Base-by-base conservation (phyloP, 2,888 invertebrate species). In the Timandra comae region DNA sequence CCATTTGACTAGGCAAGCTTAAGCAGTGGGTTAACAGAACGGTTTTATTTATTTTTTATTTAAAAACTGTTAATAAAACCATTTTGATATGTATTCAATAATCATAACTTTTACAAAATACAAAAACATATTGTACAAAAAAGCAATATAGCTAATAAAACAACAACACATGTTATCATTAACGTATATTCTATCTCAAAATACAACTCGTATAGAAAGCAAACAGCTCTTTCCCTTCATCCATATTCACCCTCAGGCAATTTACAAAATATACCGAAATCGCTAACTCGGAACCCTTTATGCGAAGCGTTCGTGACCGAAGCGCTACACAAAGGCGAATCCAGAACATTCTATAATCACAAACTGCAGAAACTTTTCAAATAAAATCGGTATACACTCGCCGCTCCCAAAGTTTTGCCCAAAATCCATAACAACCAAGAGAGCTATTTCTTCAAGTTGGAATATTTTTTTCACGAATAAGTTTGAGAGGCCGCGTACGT, bases 341-440 rank as follows among this genome's bases (percentile, higher is more conserved):
- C 49, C 46, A 29, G 21, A 54, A 62, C 46, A 59, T 60, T 56
- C 60, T 56, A 65, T 67, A 63, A 67, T 67, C 58, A 62, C 52
- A 51, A 56, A 56, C 49, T 51, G 55, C 46, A 49, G 49, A 56
- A 67, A 67, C 48, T 67, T 67, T 55, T 45, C 44, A 36, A 56
- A 62, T 66, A 56, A 62, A 67, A 63, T 41, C 47, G 35, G 47
- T 41, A 43, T 38, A 44, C 41, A 43, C 37, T 36, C 29, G 31
- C 19, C 30, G 37, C 6, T 10, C 11, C 7, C 4, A 9, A 29
- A 35, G 35, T 23, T 31, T 30, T 43, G 6, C 38, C 26, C 36
- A 44, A 31, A 49, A 48, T 54, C 33, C 35, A 20, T 38, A 37
- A 29, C 27, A 29, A 33, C 13, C 19, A 13, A 13, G 22, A 23